phyloP scores from a whole-genome alignment of 30 jellyfish, hydroid and myxozoan species.

The Chrysaora quinquecirrha region DNA sequence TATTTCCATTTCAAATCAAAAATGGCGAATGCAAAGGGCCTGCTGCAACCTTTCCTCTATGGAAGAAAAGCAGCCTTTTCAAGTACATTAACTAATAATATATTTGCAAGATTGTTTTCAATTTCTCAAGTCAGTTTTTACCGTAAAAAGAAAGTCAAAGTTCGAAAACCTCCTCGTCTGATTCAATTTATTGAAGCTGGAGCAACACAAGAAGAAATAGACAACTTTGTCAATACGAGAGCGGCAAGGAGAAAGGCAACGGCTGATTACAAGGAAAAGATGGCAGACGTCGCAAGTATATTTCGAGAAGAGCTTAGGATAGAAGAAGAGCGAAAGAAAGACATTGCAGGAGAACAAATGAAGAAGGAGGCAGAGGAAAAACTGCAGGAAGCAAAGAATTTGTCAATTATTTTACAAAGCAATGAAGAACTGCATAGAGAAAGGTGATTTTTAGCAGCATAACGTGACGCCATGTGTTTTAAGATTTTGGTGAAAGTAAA shows the following conservation, averaged over 20 bases:
- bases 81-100: no score
- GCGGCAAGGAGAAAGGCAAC: conserved; percentile 42
- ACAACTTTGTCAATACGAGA: conserved; percentile 12
- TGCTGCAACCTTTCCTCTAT: no score
- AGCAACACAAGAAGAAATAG: conserved; percentile 50
- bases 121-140: neutral
- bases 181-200: conserved; percentile 43
- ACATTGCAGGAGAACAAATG: conserved; percentile 77
- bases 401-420: conserved; percentile 56
- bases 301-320: conserved; percentile 49
- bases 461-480: no score
- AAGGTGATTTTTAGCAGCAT: no score
- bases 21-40: no score
- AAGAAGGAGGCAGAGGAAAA: conserved; percentile 67
- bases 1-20: no score
- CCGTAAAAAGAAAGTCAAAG: neutral
- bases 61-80: no score
- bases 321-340: conserved; percentile 67
- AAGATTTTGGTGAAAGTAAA: no score
- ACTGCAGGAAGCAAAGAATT: conserved; percentile 45
- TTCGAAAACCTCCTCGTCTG: conserved; percentile 14
- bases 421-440: conserved; percentile 73
- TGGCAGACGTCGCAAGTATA: conserved; percentile 65
- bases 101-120: no score
- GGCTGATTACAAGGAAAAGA: conserved; percentile 59